Percentiles rank a stretch among this genome's conserved stretches.
phyloP scores from a whole-genome alignment of 2,113 vertebrate genomes.

The Budorcas taxicolor region DNA sequence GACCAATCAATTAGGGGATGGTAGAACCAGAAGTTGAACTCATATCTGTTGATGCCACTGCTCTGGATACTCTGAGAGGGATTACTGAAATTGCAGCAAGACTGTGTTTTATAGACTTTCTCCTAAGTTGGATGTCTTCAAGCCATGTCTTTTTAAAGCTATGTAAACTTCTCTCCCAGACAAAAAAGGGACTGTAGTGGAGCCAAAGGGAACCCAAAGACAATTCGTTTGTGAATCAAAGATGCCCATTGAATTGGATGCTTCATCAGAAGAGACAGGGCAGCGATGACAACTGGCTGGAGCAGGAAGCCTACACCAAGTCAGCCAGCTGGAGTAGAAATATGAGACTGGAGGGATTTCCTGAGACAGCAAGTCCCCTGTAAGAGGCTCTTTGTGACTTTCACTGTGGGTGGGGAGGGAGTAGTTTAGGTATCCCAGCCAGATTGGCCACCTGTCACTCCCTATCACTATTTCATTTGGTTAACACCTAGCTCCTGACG shows the following conservation, averaged over 20 bases:
- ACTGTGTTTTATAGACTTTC: background rate
- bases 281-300: background rate
- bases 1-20: background rate
- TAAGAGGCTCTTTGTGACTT: constrained; percentile 3
- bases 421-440: background rate
- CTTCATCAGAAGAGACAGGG: background rate
- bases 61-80: background rate
- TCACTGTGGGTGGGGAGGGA: background rate
- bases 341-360: background rate
- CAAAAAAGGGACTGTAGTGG: background rate
- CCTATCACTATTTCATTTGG: constrained; percentile 30
- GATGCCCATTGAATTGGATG: background rate
- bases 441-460: background rate
- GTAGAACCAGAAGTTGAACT: background rate
- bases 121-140: background rate
- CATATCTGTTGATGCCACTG: background rate
- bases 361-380: background rate
- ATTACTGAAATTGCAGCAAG: background rate
- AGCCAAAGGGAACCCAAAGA: background rate
- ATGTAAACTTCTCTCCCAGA: background rate
- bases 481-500: constrained; percentile 21
- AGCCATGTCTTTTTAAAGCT: background rate
- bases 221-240: background rate
- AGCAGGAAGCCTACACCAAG: background rate
- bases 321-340: constrained; percentile 15